Evolutionary conservation across 1,140 invertebrate species (phyloP).

Genomic region (Zaprionus africanus): DNA sequence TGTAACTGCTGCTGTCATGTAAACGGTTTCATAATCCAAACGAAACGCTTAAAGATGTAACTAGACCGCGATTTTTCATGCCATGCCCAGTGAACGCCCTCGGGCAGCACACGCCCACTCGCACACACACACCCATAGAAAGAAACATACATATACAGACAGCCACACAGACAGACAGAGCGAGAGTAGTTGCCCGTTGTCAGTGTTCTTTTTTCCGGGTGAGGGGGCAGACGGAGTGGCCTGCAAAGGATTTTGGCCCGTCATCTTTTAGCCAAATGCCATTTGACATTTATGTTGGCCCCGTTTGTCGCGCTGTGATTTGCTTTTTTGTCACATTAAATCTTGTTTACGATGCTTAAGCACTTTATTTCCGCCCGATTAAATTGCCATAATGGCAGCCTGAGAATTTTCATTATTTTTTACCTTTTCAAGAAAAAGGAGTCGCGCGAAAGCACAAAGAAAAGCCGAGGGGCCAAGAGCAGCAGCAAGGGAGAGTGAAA

Average conservation of each 20-base stretch:
- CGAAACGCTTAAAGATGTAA: conserved; percentile 73
- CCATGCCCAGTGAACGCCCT: conserved; percentile 5
- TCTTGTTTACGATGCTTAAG: conserved; percentile 79
- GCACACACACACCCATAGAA: background rate
- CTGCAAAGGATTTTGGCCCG: conserved; percentile 49
- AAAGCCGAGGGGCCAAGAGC: background rate
- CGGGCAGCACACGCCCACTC: background rate
- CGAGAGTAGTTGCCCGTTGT: background rate
- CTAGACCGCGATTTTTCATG: conserved; percentile 72
- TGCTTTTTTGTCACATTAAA: conserved; percentile 81
- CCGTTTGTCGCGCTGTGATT: conserved; percentile 60
- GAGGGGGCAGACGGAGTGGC: background rate
- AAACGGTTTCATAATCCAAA: conserved; percentile 69
- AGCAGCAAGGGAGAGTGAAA: background rate
- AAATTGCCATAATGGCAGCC: conserved; percentile 72
- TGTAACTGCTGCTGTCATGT: conserved; percentile 49
- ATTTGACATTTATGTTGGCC: conserved; percentile 72
- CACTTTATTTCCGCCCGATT: conserved; percentile 79
- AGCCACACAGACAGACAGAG: background rate
- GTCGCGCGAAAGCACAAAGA: background rate
- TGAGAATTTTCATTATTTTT: conserved; percentile 40
- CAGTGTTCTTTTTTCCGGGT: background rate
- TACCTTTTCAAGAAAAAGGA: conserved; percentile 23
- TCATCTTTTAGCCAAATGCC: conserved; percentile 66
- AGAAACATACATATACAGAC: background rate